Conservation (phyloP, 1,140 invertebrate genomes). For the Papilio xuthus region DNA sequence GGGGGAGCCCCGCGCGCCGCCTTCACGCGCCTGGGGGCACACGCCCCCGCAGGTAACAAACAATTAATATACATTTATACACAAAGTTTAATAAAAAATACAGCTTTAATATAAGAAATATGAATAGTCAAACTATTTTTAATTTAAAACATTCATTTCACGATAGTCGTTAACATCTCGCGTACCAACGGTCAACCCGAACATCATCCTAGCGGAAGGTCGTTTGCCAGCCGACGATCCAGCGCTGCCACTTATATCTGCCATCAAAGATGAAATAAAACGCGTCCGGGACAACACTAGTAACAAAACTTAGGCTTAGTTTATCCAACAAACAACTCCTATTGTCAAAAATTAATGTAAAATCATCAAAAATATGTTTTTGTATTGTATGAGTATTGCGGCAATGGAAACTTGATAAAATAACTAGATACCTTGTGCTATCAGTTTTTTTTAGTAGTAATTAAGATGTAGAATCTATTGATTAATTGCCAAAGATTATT, state of each 20-base stretch:
- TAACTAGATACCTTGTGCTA: background rate
- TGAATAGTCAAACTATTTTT: no score
- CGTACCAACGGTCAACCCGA: slow-evolving; percentile 65
- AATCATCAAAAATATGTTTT: no score
- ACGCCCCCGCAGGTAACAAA: slow-evolving; percentile 55
- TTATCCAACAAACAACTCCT: background rate
- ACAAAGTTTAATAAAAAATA: no score
- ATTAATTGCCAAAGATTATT: background rate
- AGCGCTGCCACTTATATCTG: slow-evolving; percentile 83
- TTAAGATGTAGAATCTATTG: background rate
- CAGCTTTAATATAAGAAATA: no score
- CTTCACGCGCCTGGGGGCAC: slow-evolving; percentile 57
- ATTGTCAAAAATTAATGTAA: no score
- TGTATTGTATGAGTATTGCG: no score
- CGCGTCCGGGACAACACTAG: slow-evolving; percentile 63
- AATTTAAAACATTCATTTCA: slow-evolving; percentile 3
- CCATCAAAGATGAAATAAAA: slow-evolving; percentile 82
- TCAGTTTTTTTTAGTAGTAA: background rate
- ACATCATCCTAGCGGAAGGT: slow-evolving; percentile 68
- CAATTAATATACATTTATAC: no score
- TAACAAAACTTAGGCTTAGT: slow-evolving; percentile 43
- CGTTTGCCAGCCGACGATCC: slow-evolving; percentile 79
- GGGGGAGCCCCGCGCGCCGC: slow-evolving; percentile 45
- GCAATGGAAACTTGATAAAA: background rate
- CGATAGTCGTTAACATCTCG: slow-evolving; percentile 46